These are phyloP conservation scores for Rhagoletis zephyria DNA, from an alignment of 1,140 invertebrate species.

Conservation along the genomic window DNA sequence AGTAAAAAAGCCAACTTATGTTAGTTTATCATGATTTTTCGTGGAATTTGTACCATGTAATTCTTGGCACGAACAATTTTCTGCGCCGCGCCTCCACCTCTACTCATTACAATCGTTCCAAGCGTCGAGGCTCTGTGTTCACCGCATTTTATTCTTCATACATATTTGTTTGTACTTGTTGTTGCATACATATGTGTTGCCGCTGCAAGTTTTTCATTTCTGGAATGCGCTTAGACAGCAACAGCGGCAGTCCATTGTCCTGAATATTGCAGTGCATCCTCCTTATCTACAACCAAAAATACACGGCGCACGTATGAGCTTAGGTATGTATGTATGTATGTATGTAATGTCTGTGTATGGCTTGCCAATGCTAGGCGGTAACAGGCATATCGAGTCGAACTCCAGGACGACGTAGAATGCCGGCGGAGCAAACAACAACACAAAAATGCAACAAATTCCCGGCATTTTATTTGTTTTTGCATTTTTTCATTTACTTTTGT, in stretches of 20 bases:
- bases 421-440: background rate
- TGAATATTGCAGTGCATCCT: background rate
- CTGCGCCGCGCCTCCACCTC: slow-evolving; percentile 13
- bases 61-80: slow-evolving; percentile 53
- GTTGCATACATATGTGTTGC: background rate
- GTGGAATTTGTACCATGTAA: slow-evolving; percentile 54
- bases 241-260: slow-evolving; percentile 2
- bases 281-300: background rate
- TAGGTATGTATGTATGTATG: background rate
- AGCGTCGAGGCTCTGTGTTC: background rate
- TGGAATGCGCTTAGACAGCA: slow-evolving; percentile 11
- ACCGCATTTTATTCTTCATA: background rate
- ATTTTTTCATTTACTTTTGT: background rate
- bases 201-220: background rate
- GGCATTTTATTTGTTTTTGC: slow-evolving; percentile 17
- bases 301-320: too few relatives aligned
- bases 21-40: slow-evolving; percentile 55
- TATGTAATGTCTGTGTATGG: background rate
- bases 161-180: background rate
- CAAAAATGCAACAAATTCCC: slow-evolving; percentile 34
- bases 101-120: background rate
- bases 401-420: background rate
- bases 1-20: slow-evolving; percentile 45
- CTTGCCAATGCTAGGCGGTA: background rate
- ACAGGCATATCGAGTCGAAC: background rate